Evolutionary conservation across 2,113 vertebrate genomes (phyloP), one percentile per base, ranked within the genome.

Genomic region (Irena cyanogastra): DNA sequence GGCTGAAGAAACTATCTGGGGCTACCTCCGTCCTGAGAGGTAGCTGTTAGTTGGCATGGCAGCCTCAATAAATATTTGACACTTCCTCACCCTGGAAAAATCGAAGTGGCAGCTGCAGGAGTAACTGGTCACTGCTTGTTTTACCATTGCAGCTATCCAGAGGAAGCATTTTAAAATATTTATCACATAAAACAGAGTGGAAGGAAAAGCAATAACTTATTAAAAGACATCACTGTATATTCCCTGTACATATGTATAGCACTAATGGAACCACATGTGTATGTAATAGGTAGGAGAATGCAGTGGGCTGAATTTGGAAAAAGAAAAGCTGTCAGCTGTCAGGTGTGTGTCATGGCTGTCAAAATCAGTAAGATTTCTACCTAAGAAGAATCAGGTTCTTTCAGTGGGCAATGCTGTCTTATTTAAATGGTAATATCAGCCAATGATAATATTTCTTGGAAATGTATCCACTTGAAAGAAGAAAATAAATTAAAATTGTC

Each of bases 151-250:
- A 72, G 54, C 91, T 87, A 76, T 54, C n/a, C 53, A 80, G 53
- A 78, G 57, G 26, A 50, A 63, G 27, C 37, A 37, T 7, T 18
- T 72, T 95, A 72, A 95, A 94, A 93, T 92, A 91, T 93, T 96
- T 79, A 93, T 92, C 42, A 44, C 2, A 6, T 95, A 92, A 86
- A 93, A 71, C 49, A 89, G 47, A 94, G 68, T 65, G 61, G 68
- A 88, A 95, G 30, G 50, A 76, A 93, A 93, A 85, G 63, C 42
- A 91, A 13, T 83, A 78, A 79, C 72, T 94, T 93, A 81, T 59
- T 94, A 72, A 83, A 88, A 89, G 68, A 31, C 41, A 72, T 86
- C 45, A 50, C 85, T 54, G 75, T 54, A 39, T 69, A 53, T 66
- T 82, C 44, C 53, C 76, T 86, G 20, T 53, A 35, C 52, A 27